These are phyloP conservation scores for Chloropsis hardwickii DNA, from an alignment of 2,113 vertebrate genomes.

Conservation along the genomic window DNA sequence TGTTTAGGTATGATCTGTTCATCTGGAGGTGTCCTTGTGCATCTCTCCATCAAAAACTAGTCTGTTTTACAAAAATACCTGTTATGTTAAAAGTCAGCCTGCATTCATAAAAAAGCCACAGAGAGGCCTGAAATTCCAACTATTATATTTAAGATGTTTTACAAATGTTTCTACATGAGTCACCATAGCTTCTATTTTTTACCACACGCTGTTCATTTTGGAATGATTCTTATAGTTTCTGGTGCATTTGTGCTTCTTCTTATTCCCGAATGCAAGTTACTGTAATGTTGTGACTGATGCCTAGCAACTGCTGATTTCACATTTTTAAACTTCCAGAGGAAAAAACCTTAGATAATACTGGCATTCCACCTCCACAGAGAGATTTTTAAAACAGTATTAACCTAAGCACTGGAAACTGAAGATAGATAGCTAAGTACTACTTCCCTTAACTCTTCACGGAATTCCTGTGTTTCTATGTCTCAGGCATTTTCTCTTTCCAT, in stretches of 20 bases:
- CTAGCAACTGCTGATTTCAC: not conserved
- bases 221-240: not conserved
- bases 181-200: not conserved
- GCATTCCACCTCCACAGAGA: not conserved
- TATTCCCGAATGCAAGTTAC: not conserved
- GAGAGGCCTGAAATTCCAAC: not conserved
- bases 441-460: not conserved
- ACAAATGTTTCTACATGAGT: constrained; percentile 14
- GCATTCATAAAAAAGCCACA: not conserved
- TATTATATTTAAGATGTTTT: not conserved
- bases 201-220: not conserved
- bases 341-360: not conserved
- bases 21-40: not conserved
- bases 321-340: not conserved
- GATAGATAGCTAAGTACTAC: not conserved
- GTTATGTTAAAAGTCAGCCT: not conserved
- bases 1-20: not conserved
- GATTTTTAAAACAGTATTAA: not conserved
- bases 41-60: not conserved
- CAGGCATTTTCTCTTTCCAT: not conserved
- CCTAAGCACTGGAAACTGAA: not conserved
- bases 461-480: not conserved
- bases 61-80: not conserved
- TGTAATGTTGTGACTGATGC: constrained; percentile 16
- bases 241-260: not conserved